Conservation (phyloP, 2,888 invertebrate genomes). For the Drosophila prostipennis region DNA sequence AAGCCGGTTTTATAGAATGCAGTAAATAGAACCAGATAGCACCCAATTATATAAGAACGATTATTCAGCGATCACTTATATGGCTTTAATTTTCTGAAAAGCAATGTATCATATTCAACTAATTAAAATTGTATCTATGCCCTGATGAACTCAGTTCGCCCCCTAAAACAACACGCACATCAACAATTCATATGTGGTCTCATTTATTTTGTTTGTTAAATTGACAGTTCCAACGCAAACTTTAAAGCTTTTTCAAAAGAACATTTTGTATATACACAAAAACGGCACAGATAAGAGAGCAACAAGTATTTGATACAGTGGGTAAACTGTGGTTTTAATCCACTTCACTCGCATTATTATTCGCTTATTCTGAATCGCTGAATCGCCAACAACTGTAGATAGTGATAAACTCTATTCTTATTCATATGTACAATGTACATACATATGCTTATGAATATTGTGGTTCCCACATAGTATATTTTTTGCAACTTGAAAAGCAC, state of each 20-base stretch:
- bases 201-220: not conserved
- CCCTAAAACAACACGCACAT: not conserved
- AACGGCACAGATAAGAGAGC: constrained; percentile 14
- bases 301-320: constrained; percentile 33
- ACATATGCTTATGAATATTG: too few species aligned
- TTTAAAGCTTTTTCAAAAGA: constrained; percentile 2
- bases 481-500: too few species aligned
- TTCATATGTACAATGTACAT: too few species aligned
- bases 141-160: constrained; percentile 6
- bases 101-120: not conserved
- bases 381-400: too few species aligned
- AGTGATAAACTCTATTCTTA: too few species aligned
- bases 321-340: not conserved
- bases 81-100: not conserved
- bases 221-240: not conserved
- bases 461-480: too few species aligned
- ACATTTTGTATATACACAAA: not conserved
- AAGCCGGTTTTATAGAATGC: constrained; percentile 10
- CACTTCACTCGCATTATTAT: not conserved
- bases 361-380: too few species aligned
- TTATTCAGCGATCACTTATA: not conserved
- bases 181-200: not conserved
- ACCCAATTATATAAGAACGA: not conserved
- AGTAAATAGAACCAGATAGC: not conserved
- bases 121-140: not conserved